Percentiles rank a stretch among this genome's conserved stretches.
Evolutionary conservation across 2,888 invertebrate genomes (phyloP).

Genomic region (Aphrophora alni): DNA sequence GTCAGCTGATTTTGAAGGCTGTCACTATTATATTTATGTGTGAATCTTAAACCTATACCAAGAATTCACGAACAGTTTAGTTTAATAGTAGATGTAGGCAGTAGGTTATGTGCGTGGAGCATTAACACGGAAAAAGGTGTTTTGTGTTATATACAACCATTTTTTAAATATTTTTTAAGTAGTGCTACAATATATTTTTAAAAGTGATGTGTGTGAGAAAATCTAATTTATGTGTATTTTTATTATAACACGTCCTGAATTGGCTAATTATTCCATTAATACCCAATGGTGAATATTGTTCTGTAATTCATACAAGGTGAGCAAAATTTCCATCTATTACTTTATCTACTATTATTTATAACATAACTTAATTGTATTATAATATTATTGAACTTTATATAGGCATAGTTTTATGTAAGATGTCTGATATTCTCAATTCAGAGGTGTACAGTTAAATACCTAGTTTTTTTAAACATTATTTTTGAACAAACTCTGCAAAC

Average conservation of each 20-base stretch:
- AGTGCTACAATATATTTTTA: background rate
- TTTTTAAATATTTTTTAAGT: background rate
- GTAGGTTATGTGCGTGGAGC: background rate
- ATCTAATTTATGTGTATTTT: background rate
- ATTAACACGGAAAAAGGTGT: background rate
- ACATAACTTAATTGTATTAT: too few relatives aligned
- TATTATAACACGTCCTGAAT: background rate
- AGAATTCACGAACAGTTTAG: background rate
- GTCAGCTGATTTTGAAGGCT: background rate
- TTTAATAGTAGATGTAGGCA: background rate
- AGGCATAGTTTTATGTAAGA: too few relatives aligned
- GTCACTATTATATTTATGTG: background rate
- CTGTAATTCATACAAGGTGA: background rate
- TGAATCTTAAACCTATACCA: background rate
- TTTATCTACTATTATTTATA: too few relatives aligned
- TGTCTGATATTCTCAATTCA: too few relatives aligned
- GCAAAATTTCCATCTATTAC: too few relatives aligned
- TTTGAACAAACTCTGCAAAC: too few relatives aligned
- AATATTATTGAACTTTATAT: too few relatives aligned
- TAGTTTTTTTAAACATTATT: too few relatives aligned
- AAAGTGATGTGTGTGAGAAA: background rate
- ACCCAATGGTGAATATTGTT: background rate
- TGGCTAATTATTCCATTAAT: background rate
- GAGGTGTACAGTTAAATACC: too few relatives aligned
- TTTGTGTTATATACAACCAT: background rate